phyloP scores from a whole-genome alignment of 2,888 invertebrate species.

The Coelinius sp. region DNA sequence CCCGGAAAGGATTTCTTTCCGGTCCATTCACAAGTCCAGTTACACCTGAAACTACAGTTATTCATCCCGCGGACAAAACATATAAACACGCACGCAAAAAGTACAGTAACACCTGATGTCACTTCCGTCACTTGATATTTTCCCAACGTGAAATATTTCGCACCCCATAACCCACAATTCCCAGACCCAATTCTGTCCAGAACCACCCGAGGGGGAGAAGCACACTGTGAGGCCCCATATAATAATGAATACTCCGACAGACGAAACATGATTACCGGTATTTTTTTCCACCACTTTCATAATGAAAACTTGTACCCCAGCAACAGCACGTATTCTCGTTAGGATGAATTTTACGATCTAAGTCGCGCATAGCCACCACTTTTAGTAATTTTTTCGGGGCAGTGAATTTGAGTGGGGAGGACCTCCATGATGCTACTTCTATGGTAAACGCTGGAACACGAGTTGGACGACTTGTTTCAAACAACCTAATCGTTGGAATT shows the following conservation, averaged over 20 bases:
- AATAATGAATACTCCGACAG: constrained; percentile 55
- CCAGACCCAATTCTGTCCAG: background rate
- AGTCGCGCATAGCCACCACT: constrained; percentile 42
- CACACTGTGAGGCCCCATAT: constrained; percentile 23
- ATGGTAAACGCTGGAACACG: background rate
- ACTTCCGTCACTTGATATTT: background rate
- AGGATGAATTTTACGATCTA: constrained; percentile 65
- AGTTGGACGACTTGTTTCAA: constrained; percentile 29
- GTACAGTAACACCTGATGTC: constrained; percentile 6
- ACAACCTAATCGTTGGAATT: constrained; percentile 47
- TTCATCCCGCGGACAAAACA: background rate
- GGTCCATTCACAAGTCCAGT: constrained; percentile 20
- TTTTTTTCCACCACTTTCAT: constrained; percentile 54
- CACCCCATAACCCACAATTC: constrained; percentile 4
- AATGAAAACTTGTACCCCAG: constrained; percentile 40
- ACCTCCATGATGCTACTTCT: constrained; percentile 22
- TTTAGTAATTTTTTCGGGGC: constrained; percentile 48
- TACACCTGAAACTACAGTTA: constrained; percentile 6
- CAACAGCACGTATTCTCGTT: constrained; percentile 58
- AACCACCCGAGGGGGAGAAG: background rate
- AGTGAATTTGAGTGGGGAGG: constrained; percentile 41
- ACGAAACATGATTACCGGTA: constrained; percentile 53
- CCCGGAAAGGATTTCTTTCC: constrained; percentile 17
- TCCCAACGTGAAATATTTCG: background rate
- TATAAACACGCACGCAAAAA: background rate